Base-by-base conservation (phyloP, 2,797 vertebrate genomes). In the Eospalax fontanierii region DNA sequence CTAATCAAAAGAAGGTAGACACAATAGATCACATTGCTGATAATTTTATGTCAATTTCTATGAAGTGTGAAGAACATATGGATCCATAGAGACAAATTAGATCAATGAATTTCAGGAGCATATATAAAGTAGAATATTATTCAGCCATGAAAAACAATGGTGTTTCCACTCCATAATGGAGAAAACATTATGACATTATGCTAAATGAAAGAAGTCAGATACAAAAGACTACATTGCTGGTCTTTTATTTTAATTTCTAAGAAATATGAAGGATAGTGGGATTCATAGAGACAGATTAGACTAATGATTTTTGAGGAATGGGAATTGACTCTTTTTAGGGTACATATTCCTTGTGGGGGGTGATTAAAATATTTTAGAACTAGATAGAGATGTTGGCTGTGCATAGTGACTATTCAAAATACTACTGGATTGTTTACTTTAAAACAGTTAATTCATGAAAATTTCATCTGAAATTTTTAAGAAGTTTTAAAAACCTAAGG, bases 361-460 rank as follows among this genome's bases (percentile, higher is more conserved):
- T 65, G 40, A 63, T 71, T 38, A 75, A 38, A 76, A 70, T 85
- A 85, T 94, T 85, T 90, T 33, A 11, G 40, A 79, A 65, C 65
- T 86, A 78, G n/a, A 38, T 38, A 73, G 30, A 79, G 30, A 16
- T 90, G 70, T 24, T 87, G 12, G 33, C 35, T 68, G 26, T 10
- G 30, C 9, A 43, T 19, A 43, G 22, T 75, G 15, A 86, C 66
- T 82, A 19, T 68, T n/a, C 22, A 61, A 61, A 75, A 59, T 26
- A 63, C 10, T 80, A 26, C 15, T 38, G 59, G 87, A 59, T n/a
- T 50, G 4, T 61, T 94, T 68, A 61, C 21, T 91, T 91, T 91
- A 50, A 91, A 87, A 91, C 76, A 33, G 16, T 70, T 82, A 61
- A 82, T 82, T 80, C 74, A 59, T 59, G 21, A 6, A 74, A 81